Evolutionary conservation across 2,888 invertebrate genomes (phyloP).

Genomic region (Amphimallon solstitiale): DNA sequence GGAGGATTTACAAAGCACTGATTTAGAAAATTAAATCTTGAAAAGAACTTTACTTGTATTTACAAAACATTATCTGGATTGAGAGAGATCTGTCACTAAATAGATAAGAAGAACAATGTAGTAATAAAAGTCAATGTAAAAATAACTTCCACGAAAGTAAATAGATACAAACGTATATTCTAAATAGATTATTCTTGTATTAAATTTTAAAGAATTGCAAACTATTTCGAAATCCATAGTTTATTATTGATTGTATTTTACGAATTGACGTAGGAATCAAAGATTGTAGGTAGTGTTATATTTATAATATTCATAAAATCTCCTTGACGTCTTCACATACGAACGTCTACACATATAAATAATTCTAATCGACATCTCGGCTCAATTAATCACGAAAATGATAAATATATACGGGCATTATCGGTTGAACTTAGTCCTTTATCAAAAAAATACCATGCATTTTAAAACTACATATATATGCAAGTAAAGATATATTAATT

Average conservation of each 20-base stretch:
- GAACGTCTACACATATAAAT: too few species aligned
- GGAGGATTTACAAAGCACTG: not conserved
- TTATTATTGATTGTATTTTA: not conserved
- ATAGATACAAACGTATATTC: not conserved
- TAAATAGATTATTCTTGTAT: not conserved
- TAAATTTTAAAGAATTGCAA: not conserved
- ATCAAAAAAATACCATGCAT: too few species aligned
- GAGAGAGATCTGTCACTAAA: constrained; percentile 19
- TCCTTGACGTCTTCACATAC: too few species aligned
- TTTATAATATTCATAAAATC: too few species aligned
- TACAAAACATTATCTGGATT: constrained; percentile 21
- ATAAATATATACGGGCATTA: too few species aligned
- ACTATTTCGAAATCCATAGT: not conserved
- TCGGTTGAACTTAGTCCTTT: too few species aligned
- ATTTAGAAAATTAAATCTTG: not conserved
- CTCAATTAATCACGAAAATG: too few species aligned
- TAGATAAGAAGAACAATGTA: constrained; percentile 30
- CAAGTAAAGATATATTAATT: too few species aligned
- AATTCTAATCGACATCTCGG: too few species aligned
- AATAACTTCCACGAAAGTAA: not conserved
- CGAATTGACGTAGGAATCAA: not conserved
- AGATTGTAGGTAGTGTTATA: too few species aligned
- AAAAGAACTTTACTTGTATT: constrained; percentile 1
- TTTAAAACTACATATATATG: too few species aligned
- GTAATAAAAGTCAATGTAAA: not conserved